These are phyloP conservation scores for Microctonus aethiopoides DNA, from an alignment of 2,888 invertebrate species.

Conservation along the genomic window DNA sequence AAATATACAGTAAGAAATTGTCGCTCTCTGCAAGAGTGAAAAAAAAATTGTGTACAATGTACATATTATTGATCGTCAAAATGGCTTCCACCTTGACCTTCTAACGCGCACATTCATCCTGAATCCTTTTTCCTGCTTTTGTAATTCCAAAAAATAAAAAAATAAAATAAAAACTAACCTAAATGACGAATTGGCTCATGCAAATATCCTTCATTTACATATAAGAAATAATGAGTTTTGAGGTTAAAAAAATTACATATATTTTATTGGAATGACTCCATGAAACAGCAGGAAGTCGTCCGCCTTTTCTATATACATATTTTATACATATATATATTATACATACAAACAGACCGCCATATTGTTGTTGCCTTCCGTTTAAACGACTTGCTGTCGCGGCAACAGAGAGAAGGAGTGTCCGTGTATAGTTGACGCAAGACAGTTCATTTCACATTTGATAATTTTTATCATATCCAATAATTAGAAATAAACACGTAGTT, in stretches of 20 bases:
- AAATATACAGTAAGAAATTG: too few relatives aligned
- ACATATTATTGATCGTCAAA: background rate
- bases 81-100: slow-evolving; percentile 14
- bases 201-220: too few relatives aligned
- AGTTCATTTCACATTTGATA: background rate
- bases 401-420: slow-evolving; percentile 28
- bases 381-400: slow-evolving; percentile 22
- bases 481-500: too few relatives aligned
- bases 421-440: background rate
- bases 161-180: background rate
- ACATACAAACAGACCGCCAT: slow-evolving; percentile 48
- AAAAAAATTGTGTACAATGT: background rate
- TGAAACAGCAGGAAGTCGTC: slow-evolving; percentile 49
- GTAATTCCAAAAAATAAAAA: background rate
- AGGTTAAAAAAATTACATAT: too few relatives aligned
- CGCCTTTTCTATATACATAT: slow-evolving; percentile 46
- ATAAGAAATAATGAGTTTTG: too few relatives aligned
- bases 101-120: background rate
- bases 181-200: background rate
- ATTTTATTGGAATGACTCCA: background rate
- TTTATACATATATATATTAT: background rate
- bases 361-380: slow-evolving; percentile 52
- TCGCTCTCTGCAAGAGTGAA: too few relatives aligned
- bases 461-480: background rate
- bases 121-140: background rate